These are phyloP conservation scores for Gryllus longicercus DNA, from an alignment of 2,888 invertebrate genomes.

Conservation along the genomic window DNA sequence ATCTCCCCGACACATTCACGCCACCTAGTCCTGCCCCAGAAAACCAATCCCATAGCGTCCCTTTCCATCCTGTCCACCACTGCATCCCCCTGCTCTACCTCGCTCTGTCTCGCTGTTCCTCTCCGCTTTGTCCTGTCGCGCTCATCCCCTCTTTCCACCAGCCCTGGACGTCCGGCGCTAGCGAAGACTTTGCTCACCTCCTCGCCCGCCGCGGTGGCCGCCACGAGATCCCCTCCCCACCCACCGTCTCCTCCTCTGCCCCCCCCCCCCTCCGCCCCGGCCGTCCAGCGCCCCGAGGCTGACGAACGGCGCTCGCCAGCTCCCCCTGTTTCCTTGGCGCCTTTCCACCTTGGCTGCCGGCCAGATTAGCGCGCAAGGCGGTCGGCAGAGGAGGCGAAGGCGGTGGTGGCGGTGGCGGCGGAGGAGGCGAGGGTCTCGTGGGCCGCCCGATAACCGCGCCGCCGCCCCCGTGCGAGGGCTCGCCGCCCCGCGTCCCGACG, in stretches of 20 bases:
- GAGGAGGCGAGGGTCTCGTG: not conserved
- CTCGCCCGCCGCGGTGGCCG: not conserved
- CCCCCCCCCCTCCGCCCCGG: not conserved
- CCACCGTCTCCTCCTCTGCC: not conserved
- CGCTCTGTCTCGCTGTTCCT: not conserved
- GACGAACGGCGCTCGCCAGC: not conserved
- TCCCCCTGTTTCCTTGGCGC: not conserved
- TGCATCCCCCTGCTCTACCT: not conserved
- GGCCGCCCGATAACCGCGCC: not conserved
- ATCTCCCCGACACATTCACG: too few relatives aligned
- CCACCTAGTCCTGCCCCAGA: not conserved
- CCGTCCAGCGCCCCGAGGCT: not conserved
- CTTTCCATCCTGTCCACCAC: not conserved
- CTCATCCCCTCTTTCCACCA: too few relatives aligned
- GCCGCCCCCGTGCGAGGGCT: not conserved
- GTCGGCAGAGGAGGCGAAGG: not conserved
- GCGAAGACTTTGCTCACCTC: not conserved
- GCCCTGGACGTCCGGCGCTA: not conserved
- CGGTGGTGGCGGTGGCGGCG: too few relatives aligned
- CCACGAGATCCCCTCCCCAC: not conserved
- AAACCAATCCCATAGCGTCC: not conserved
- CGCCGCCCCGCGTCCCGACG: not conserved
- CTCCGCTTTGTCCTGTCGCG: not conserved
- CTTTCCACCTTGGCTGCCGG: not conserved
- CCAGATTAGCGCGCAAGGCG: slow-evolving; percentile 6